Conservation (phyloP, 2,797 vertebrate species). For the Coluber constrictor region DNA sequence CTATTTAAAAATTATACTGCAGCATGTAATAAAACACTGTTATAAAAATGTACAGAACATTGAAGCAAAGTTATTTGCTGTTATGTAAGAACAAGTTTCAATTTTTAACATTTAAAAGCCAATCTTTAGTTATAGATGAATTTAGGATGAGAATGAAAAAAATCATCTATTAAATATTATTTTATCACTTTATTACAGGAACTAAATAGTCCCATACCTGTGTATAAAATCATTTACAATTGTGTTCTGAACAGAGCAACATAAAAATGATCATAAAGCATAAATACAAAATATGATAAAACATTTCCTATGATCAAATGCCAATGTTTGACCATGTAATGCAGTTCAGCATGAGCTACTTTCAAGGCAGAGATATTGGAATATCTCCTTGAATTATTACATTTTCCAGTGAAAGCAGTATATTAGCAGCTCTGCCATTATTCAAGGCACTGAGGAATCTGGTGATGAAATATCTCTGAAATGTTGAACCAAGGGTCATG, state of each 20-base stretch:
- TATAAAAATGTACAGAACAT: neutral
- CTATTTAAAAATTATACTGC: conserved; percentile 16
- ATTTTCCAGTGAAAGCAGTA: neutral
- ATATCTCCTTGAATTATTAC: neutral
- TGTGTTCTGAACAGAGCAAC: neutral
- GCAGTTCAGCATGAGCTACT: neutral
- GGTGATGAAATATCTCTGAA: neutral
- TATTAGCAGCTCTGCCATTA: neutral
- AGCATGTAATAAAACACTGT: neutral
- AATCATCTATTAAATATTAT: neutral
- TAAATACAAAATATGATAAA: neutral
- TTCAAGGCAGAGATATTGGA: neutral
- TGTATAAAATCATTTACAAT: neutral
- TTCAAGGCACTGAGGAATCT: neutral
- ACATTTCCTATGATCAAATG: neutral
- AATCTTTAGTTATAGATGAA: neutral
- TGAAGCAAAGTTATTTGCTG: neutral
- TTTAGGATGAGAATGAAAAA: conserved; percentile 9
- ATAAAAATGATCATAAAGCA: neutral
- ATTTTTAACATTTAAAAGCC: neutral
- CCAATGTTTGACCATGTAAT: neutral
- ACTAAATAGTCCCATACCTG: neutral
- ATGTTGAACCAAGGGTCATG: neutral
- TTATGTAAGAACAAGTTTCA: neutral
- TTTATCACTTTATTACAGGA: neutral